These are phyloP conservation scores for Oreotrochilus melanogaster DNA, from an alignment of 2,113 vertebrate species.

Conservation along the genomic window DNA sequence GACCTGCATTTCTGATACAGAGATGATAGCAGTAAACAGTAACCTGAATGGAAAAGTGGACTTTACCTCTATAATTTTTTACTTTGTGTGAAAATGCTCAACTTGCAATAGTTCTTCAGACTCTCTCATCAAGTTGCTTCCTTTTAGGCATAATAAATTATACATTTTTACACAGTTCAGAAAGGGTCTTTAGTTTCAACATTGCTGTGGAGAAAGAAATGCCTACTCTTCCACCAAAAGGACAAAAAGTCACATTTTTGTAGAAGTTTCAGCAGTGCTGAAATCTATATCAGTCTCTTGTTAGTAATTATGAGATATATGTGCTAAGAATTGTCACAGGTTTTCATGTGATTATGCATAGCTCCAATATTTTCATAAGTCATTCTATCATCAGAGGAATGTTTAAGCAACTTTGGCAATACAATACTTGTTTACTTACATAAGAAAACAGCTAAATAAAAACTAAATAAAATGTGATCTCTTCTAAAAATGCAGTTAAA, in stretches of 20 bases:
- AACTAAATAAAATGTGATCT: conserved; percentile 13
- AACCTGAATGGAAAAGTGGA: not conserved
- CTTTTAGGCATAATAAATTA: not conserved
- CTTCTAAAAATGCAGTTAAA: conserved; percentile 28
- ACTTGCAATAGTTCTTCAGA: not conserved
- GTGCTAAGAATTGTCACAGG: not conserved
- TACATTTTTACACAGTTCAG: not conserved
- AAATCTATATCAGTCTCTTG: not conserved
- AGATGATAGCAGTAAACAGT: not conserved
- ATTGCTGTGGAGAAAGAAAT: not conserved
- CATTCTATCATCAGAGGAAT: not conserved
- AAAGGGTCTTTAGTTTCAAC: not conserved
- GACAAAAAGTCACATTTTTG: not conserved
- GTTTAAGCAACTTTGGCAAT: not conserved
- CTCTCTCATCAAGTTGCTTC: not conserved
- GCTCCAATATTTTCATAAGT: not conserved
- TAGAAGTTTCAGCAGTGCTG: not conserved
- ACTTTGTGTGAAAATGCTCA: not conserved
- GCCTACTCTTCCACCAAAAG: not conserved
- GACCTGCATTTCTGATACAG: not conserved
- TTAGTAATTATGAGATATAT: not conserved
- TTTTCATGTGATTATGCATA: not conserved
- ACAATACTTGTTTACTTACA: not conserved
- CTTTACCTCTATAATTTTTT: not conserved
- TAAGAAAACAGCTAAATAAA: conserved; percentile 13